Base-by-base conservation (phyloP, 1,140 invertebrate genomes). In the Drosophila paulistorum region DNA sequence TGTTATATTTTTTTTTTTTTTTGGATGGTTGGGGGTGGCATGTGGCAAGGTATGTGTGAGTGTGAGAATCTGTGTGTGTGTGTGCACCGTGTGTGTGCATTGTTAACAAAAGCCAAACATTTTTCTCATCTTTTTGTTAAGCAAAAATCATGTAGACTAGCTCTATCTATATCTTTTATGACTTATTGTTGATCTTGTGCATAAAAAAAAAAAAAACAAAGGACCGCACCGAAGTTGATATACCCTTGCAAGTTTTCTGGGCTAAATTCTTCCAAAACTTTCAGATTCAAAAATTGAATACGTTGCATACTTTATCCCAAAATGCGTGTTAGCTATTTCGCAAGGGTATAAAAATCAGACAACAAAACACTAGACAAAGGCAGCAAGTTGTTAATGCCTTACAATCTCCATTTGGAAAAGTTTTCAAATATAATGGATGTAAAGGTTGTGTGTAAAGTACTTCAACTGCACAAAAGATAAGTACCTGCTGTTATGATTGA, bases 121-220 rank as follows among this genome's bases (percentile, higher is more conserved):
- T 85, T 85, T 78, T 76, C 81, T 64, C 83, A 82, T 86, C 75
- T 81, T 75, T 68, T 84, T 85, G 82, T 85, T 78, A 72, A 37
- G 75, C 81, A 75, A 76, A 67, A 81, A 58, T 20, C 35, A 60
- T 64, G 39, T 14, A 63, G 45, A 70, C 71, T 64, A 48, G 70
- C 57, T 76, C 41, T 85, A 85, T 85, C 79, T 85, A 85, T 86
- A 87, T 86, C 87, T 86, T 83, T 87, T 87, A 86, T 87, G 82
- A 87, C 83, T 86, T 86, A 68, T 71, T 86, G 82, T 86, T 86
- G 82, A 86, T 87, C 82, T 86, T 86, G 48, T 66, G 62, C 66
- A 64, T 45, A 14, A 39, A 20, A 7, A 30, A 30, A 30, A 30
- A 30, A 30, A 30, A 30, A 0, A 0, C 3, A 30, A 30, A 30